Base-by-base conservation (phyloP, 2,888 invertebrate species). In the Rhagonycha lutea region DNA sequence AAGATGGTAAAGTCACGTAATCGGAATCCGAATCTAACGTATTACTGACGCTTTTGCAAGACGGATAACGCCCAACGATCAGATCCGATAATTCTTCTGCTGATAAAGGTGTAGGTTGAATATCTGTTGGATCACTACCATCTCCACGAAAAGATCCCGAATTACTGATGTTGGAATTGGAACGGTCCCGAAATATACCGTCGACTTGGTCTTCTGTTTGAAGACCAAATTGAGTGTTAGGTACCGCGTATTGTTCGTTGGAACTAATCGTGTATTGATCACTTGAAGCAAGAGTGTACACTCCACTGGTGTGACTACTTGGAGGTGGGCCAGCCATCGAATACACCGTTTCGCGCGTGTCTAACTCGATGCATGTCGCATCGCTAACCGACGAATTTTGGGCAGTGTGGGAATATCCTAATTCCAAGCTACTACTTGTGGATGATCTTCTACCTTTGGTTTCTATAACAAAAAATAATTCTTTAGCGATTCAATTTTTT, bases 1-100 rank as follows among this genome's bases (percentile, higher is more conserved):
- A 85, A 9, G 88, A 86, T 2, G 93, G 92, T 84, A 96, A 89
- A 77, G 96, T 94, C 1, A 96, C 96, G 85, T 97, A 97, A 86
- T 97, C 96, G 28, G 95, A 96, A 83, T 96, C 95, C 0, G 96
- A 96, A 86, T 96, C 96, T 83, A 96, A 90, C 0, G 95, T 96
- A 81, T 93, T 93, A 83, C 96, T 95, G 61, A 96, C 94, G 0
- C 95, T 94, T 84, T 95, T 94, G 23, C 92, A 88, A 0, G 91
- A 91, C 1, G 93, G 96, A 88, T 95, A 96, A 14, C 93, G 92
- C 23, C 93, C 95, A 0, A 96, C 96, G 73, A 96, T 96, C 76
- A 96, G 87, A 83, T 96, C 95, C 23, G 95, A 95, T 28, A 96
- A 88, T 86, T 96, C 96, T 84, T 95, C 95, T 7, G 96, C 96